Conservation (phyloP, 2,113 vertebrate genomes). For the Rhagologus leucostigma region DNA sequence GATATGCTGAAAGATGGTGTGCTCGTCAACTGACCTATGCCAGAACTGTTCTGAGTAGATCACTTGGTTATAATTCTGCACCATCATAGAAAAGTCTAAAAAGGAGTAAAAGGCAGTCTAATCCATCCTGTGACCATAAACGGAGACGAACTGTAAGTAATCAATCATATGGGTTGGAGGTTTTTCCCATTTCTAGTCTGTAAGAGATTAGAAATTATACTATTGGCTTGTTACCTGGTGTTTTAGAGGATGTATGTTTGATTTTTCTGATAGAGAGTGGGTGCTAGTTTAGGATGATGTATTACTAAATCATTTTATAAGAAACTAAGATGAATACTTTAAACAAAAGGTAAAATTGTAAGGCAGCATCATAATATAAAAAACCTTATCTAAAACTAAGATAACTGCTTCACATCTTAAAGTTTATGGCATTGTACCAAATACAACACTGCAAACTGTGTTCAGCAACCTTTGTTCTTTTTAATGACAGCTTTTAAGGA, state of each 20-base stretch:
- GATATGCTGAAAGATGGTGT: accelerated
- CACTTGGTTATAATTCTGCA: not conserved
- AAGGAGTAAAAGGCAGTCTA: not conserved
- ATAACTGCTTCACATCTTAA: not conserved
- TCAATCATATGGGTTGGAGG: accelerated
- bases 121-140: not conserved
- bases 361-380: not conserved
- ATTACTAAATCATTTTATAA: not conserved
- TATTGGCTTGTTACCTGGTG: not conserved
- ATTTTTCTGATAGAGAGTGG: not conserved
- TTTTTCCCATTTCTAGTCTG: not conserved
- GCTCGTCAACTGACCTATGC: accelerated
- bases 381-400: not conserved
- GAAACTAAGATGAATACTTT: not conserved
- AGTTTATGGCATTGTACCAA: not conserved
- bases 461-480: not conserved
- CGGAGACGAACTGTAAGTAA: not conserved
- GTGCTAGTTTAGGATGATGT: not conserved
- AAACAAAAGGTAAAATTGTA: not conserved
- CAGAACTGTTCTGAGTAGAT: not conserved
- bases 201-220: not conserved
- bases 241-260: not conserved
- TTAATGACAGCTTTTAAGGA: not conserved
- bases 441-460: not conserved
- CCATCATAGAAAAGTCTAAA: not conserved